Base-by-base conservation (phyloP, 2,888 invertebrate genomes). In the Elysia crispata region DNA sequence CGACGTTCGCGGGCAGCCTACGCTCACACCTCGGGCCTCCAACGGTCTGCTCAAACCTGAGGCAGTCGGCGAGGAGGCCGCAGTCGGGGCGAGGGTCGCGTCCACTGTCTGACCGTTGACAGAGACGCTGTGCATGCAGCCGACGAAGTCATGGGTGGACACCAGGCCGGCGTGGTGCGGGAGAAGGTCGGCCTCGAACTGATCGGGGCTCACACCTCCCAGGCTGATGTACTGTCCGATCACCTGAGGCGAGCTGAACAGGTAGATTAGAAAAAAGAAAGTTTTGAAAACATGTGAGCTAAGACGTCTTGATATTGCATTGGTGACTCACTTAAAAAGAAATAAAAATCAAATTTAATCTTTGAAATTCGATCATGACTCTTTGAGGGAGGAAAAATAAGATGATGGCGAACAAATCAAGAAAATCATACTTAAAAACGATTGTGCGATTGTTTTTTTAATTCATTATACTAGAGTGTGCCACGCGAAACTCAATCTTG, bases 61-160 rank as follows among this genome's bases (percentile, higher is more conserved):
- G 86, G 8, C 81, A 76, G 66, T 97, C 97, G 41, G 5, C 11
- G 41, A 41, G 33, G 20, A 18, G 5, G 33, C 11, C 1, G 67
- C 74, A 15, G 54, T 49, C 15, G 49, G 31, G 25, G 74, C 41
- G 15, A 31, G 30, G 31, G 23, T 73, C 20, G 62, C 76, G 50
- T 25, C 50, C 69, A 76, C 67, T 8, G 76, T 13, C 11, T 81
- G 77, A 64, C 97, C 97, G 89, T 98, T 97, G 77, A 98, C 94
- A 0, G 96, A 95, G 1, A 98, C 95, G 86, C 97, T 97, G 89
- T 97, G 97, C 85, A 98, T 95, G 90, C 98, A 98, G 6, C 98
- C 98, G 23, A 98, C 95, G 82, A 98, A 95, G 91, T 98, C 98
- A 90, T 98, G 97, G 0, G 97, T 95, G 88, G 95, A 95, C 60